Percentiles rank a stretch among this genome's conserved stretches.
Conservation (phyloP, 92 coral and sea anemone species). For the Metridium senile region DNA sequence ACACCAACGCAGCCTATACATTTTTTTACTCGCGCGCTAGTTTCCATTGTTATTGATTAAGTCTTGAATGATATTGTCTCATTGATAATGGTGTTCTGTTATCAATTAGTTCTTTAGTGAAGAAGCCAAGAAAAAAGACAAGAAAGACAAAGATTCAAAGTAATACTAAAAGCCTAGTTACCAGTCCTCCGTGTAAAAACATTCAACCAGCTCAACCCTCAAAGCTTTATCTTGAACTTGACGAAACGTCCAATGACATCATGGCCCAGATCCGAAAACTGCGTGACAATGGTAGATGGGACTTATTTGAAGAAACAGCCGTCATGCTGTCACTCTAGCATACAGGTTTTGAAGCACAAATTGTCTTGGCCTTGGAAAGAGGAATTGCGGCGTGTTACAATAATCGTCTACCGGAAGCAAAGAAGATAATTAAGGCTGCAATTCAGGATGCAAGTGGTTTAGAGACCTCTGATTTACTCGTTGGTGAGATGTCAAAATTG, state of each 20-base stretch:
- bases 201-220: constrained; percentile 35
- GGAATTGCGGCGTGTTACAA: constrained; percentile 68
- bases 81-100: not conserved
- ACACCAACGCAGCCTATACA: too few relatives aligned
- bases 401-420: constrained; percentile 34
- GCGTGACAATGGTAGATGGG: constrained; percentile 77
- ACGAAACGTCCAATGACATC: constrained; percentile 34
- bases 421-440: constrained; percentile 33
- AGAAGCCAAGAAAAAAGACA: not conserved
- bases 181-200: not conserved
- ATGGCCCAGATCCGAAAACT: constrained; percentile 48
- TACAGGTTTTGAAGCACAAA: constrained; percentile 40
- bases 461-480: constrained; percentile 12
- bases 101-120: not conserved
- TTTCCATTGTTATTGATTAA: not conserved
- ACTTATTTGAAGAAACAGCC: constrained; percentile 24
- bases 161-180: not conserved
- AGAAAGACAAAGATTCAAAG: not conserved
- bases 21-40: too few relatives aligned
- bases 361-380: constrained; percentile 49
- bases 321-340: constrained; percentile 24
- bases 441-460: constrained; percentile 5
- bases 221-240: constrained; percentile 13
- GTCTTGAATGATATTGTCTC: not conserved
- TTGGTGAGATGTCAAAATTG: constrained; percentile 17